Percentiles rank a stretch among this genome's conserved stretches.
phyloP scores from a whole-genome alignment of 2,888 invertebrate genomes.

The Bombyx huttoni region DNA sequence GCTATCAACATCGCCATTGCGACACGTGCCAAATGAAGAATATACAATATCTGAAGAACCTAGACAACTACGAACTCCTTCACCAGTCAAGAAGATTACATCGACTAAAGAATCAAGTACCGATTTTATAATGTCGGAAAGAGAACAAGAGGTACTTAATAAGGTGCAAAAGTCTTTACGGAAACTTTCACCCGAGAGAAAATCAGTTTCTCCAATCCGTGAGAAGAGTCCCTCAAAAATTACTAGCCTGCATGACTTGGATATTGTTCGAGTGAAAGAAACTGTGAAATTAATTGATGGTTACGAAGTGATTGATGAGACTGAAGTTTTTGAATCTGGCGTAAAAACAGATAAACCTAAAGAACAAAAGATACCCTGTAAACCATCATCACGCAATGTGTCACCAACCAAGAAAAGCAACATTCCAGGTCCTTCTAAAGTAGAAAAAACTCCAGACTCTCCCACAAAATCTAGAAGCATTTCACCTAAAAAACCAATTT shows the following conservation, averaged over 20 bases:
- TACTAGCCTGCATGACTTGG: conserved; percentile 33
- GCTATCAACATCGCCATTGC: conserved; percentile 9
- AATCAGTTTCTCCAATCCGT: conserved; percentile 32
- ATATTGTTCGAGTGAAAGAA: conserved; percentile 15
- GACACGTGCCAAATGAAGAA: conserved; percentile 7
- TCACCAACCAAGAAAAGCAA: conserved; percentile 45
- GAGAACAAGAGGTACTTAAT: conserved; percentile 49
- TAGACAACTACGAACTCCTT: conserved; percentile 21
- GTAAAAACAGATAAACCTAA: conserved; percentile 22
- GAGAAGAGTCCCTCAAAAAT: conserved; percentile 37
- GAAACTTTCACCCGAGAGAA: conserved; percentile 51
- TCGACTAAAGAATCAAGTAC: conserved; percentile 21
- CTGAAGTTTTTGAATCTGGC: conserved; percentile 12
- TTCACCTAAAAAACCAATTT: conserved; percentile 46
- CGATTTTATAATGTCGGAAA: conserved; percentile 41
- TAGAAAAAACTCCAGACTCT: conserved; percentile 25
- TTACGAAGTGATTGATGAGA: conserved; percentile 13
- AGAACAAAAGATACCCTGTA: conserved; percentile 26
- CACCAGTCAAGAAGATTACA: conserved; percentile 23
- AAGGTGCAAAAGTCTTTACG: conserved; percentile 49
- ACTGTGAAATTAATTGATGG: conserved; percentile 11
- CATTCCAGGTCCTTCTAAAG: conserved; percentile 17
- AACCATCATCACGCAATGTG: conserved; percentile 36
- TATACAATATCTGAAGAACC: conserved; percentile 15
- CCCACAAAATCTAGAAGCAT: conserved; percentile 40